Percentiles rank a stretch among this genome's conserved stretches.
Evolutionary conservation across 2,888 invertebrate species (phyloP).

Genomic region (Lasius fuliginosus): DNA sequence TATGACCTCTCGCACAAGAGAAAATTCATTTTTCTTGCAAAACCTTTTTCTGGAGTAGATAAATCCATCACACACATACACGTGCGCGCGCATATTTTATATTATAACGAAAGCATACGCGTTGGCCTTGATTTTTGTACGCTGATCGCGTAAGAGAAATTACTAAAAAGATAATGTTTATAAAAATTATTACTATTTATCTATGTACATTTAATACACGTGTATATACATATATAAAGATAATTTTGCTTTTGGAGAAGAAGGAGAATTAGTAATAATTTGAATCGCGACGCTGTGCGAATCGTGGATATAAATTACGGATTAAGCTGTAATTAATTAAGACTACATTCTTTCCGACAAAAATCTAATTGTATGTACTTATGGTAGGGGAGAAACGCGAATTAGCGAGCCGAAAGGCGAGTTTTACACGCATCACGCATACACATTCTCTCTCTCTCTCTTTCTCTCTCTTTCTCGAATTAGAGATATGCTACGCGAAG

Average conservation of each 20-base stretch:
- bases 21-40: slow-evolving; percentile 49
- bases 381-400: slow-evolving; percentile 23
- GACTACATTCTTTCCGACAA: slow-evolving; percentile 29
- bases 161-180: neutral
- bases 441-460: neutral
- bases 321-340: slow-evolving; percentile 49
- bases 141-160: slow-evolving; percentile 5
- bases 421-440: slow-evolving; percentile 22
- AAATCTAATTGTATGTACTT: slow-evolving; percentile 34
- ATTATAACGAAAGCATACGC: neutral
- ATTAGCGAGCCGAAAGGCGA: slow-evolving; percentile 21
- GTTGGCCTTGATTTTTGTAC: slow-evolving; percentile 22
- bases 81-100: neutral
- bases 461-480: neutral
- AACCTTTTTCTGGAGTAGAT: slow-evolving; percentile 31
- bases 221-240: neutral
- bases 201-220: neutral
- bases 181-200: neutral
- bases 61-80: slow-evolving; percentile 32
- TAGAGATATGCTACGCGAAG: slow-evolving; percentile 1
- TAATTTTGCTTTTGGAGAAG: neutral
- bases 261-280: slow-evolving; percentile 22
- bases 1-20: slow-evolving; percentile 31
- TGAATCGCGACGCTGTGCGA: neutral
- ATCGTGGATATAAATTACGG: slow-evolving; percentile 28